Evolutionary conservation across 2,113 vertebrate species (phyloP).

Genomic region (Neodontobutis hainanensis): DNA sequence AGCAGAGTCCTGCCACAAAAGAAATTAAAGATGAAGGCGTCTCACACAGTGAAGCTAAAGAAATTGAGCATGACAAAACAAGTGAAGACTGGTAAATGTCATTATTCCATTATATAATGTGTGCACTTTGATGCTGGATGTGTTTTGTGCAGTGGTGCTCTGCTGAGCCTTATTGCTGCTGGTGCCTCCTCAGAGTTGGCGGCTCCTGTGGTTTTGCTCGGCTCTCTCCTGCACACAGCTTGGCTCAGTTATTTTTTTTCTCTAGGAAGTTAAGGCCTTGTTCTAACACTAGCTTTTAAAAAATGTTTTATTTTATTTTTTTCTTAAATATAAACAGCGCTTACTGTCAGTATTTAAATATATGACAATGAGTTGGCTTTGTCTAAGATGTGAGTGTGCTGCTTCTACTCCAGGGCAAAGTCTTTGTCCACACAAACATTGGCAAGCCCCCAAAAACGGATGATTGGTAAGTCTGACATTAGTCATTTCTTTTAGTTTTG

Average conservation of each 20-base stretch:
- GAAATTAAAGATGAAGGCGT: slow-evolving; percentile 17
- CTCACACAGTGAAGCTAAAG: slow-evolving; percentile 5
- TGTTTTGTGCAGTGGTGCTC: too few species aligned
- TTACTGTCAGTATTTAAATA: too few species aligned
- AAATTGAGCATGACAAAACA: slow-evolving; percentile 36
- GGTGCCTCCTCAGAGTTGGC: slow-evolving; percentile 65
- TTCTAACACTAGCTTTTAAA: background rate
- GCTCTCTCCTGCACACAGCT: slow-evolving; percentile 70
- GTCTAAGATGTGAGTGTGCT: background rate
- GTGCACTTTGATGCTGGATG: background rate
- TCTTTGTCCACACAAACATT: slow-evolving; percentile 86
- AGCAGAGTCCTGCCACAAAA: slow-evolving; percentile 14
- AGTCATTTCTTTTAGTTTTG: background rate
- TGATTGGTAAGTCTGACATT: slow-evolving; percentile 76
- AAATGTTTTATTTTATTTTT: too few species aligned
- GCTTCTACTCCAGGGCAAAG: slow-evolving; percentile 79
- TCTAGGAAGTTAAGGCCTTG: background rate
- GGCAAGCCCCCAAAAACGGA: slow-evolving; percentile 65
- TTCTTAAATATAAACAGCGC: too few species aligned
- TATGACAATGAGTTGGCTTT: background rate
- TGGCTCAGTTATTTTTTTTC: background rate
- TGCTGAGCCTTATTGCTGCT: slow-evolving; percentile 15
- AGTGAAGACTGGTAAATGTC: slow-evolving; percentile 58
- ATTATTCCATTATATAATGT: background rate
- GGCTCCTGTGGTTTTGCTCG: slow-evolving; percentile 66